Conservation (phyloP, 1,140 invertebrate genomes). For the Microplitis demolitor region DNA sequence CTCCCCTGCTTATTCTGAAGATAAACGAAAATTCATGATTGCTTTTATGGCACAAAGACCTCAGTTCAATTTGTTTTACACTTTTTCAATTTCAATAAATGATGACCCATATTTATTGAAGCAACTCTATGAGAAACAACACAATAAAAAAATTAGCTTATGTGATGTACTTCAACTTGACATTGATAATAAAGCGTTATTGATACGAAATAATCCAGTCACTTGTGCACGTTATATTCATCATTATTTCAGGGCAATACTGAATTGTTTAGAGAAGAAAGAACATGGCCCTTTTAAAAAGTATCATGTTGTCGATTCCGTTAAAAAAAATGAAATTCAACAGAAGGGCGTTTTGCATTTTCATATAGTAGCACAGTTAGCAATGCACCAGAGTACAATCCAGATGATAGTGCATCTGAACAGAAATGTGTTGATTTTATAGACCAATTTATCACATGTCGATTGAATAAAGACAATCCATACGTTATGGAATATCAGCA, state of each 20-base stretch:
- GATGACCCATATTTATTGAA: not conserved
- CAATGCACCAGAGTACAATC: too few relatives aligned
- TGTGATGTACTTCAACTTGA: not conserved
- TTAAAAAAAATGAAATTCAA: too few relatives aligned
- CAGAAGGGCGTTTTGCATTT: too few relatives aligned
- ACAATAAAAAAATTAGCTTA: not conserved
- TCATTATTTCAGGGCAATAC: not conserved
- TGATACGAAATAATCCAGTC: not conserved
- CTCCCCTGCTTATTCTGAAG: not conserved
- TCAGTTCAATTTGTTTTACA: not conserved
- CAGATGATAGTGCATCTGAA: too few relatives aligned
- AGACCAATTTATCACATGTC: too few relatives aligned
- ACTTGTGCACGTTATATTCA: not conserved
- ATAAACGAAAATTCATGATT: not conserved
- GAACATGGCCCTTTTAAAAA: not conserved
- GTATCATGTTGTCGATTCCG: not conserved
- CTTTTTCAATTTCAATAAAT: not conserved
- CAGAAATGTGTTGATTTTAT: too few relatives aligned
- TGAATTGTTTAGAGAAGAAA: not conserved
- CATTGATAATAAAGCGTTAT: not conserved
- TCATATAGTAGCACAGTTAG: too few relatives aligned
- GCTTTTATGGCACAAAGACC: not conserved
- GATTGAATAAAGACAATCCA: too few relatives aligned
- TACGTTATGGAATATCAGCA: too few relatives aligned
- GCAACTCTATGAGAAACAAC: not conserved